Evolutionary conservation across 2,797 vertebrate genomes (phyloP).

Genomic region (Alectoris magna): DNA sequence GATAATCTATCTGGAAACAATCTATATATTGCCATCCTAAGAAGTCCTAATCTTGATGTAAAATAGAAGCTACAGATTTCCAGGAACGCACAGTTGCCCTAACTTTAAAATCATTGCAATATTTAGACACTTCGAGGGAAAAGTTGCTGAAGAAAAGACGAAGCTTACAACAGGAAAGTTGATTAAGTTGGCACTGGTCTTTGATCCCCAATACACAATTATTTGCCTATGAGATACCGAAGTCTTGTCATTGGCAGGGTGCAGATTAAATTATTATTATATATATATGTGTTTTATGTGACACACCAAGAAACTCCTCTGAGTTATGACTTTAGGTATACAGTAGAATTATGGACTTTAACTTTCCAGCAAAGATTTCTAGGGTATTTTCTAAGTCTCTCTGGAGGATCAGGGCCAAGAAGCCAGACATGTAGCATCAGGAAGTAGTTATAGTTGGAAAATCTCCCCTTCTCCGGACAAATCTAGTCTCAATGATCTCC

Average conservation of each 20-base stretch:
- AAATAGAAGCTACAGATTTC: neutral
- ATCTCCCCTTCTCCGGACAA: conserved; percentile 13
- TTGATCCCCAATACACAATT: neutral
- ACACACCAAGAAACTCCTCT: conserved; percentile 1
- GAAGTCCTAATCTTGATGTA: neutral
- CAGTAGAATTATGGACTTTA: conserved; percentile 14
- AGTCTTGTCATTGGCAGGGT: neutral
- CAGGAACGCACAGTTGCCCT: neutral
- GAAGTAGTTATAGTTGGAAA: conserved; percentile 54
- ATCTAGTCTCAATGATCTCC: conserved; percentile 45
- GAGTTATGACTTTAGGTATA: conserved; percentile 12
- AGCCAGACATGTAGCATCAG: conserved; percentile 42
- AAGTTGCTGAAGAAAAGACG: neutral
- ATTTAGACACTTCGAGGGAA: neutral
- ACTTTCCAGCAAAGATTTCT: conserved; percentile 36
- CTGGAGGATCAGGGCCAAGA: neutral
- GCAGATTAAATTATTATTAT: neutral
- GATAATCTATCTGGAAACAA: neutral
- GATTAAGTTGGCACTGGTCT: neutral
- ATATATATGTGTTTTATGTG: neutral
- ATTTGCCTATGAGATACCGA: neutral
- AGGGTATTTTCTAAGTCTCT: conserved; percentile 39
- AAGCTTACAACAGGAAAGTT: neutral
- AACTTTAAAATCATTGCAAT: neutral
- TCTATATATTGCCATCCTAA: no score